Evolutionary conservation across 2,797 vertebrate genomes (phyloP).

Genomic region (Okamejei kenojei): DNA sequence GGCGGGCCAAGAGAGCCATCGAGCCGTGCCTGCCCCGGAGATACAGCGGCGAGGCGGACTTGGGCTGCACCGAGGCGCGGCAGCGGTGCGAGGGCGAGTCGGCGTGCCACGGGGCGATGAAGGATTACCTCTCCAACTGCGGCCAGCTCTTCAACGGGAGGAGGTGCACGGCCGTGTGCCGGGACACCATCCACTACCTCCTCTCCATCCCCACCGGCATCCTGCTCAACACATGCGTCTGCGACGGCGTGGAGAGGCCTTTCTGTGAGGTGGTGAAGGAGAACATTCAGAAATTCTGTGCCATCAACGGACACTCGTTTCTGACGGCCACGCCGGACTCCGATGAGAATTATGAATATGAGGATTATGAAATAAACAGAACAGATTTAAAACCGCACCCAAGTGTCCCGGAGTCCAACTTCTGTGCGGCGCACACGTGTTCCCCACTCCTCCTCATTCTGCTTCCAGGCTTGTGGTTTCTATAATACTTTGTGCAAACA

Average conservation of each 20-base stretch:
- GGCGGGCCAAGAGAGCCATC: constrained; percentile 56
- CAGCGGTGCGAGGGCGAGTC: constrained; percentile 63
- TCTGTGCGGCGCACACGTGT: not conserved
- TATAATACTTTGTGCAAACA: constrained; percentile 33
- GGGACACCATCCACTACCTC: constrained; percentile 64
- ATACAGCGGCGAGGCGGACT: constrained; percentile 54
- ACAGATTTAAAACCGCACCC: not conserved
- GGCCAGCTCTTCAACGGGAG: constrained; percentile 73
- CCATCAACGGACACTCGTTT: constrained; percentile 52
- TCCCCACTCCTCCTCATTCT: not conserved
- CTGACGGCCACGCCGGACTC: constrained; percentile 51
- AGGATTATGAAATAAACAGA: constrained; percentile 41
- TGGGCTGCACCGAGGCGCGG: constrained; percentile 69
- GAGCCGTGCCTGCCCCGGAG: constrained; percentile 62
- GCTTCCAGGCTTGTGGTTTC: not conserved
- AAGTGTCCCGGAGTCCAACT: not conserved
- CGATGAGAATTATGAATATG: constrained; percentile 63
- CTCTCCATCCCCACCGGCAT: constrained; percentile 60
- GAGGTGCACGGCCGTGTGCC: constrained; percentile 62
- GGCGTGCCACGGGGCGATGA: constrained; percentile 57
- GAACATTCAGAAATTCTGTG: constrained; percentile 67
- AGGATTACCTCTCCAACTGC: constrained; percentile 63
- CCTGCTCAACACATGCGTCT: constrained; percentile 64
- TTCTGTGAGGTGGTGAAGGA: constrained; percentile 73
- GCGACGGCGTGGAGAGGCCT: constrained; percentile 67